Percentiles rank a stretch among this genome's conserved stretches.
Conservation (phyloP, 1,140 invertebrate species). For the Drosophila pseudoobscura region DNA sequence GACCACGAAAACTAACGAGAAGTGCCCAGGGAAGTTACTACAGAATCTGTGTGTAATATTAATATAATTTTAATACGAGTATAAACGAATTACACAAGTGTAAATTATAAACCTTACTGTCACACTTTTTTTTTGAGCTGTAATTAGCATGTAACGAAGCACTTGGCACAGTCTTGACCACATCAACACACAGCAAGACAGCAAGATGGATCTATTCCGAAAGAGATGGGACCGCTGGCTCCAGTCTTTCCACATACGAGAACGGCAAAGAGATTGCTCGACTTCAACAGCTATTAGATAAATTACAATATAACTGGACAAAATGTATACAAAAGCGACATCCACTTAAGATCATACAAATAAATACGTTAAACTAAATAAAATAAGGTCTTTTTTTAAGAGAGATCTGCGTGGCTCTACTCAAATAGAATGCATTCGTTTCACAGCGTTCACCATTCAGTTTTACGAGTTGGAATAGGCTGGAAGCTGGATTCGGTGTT, state of each 20-base stretch:
- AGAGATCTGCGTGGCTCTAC: too few species aligned
- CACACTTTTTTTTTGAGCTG: constrained; percentile 30
- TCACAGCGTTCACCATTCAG: too few species aligned
- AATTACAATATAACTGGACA: constrained; percentile 18
- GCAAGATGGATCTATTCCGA: too few species aligned
- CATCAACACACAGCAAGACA: background rate
- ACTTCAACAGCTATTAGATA: constrained; percentile 36
- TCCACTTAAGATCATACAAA: constrained; percentile 26
- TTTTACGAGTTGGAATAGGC: too few species aligned
- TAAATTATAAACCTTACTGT: constrained; percentile 52
- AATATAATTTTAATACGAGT: constrained; percentile 52
- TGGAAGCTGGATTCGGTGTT: too few species aligned
- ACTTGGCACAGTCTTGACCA: constrained; percentile 6
- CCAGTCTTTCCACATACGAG: background rate
- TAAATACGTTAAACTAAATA: constrained; percentile 27
- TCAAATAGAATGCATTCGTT: too few species aligned
- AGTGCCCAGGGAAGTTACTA: constrained; percentile 41
- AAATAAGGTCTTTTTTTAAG: background rate
- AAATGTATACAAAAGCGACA: constrained; percentile 35
- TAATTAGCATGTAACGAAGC: constrained; percentile 33
- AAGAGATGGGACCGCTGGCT: background rate
- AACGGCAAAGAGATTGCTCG: constrained; percentile 5
- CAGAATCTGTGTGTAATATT: constrained; percentile 48
- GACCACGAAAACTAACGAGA: constrained; percentile 20
- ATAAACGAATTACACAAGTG: constrained; percentile 46